A percentile compares a stretch with the other conserved stretches of the same genome.
phyloP scores from a whole-genome alignment of 2,113 vertebrate species.

The Myrmecobius fasciatus region DNA sequence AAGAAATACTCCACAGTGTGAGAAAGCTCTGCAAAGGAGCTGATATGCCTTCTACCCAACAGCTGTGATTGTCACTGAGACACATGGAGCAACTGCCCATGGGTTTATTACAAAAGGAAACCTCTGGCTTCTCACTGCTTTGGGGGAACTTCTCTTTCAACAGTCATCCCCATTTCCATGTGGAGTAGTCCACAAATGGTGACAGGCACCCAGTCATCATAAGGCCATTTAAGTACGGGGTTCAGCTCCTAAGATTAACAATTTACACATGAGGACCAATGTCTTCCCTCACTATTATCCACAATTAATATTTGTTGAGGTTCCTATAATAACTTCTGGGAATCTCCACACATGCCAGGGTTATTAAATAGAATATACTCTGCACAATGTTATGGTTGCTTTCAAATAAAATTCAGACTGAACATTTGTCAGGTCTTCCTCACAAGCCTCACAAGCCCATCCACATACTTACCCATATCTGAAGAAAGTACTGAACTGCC shows the following conservation, averaged over 20 bases:
- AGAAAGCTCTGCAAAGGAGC: not conserved
- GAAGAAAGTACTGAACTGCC: conserved; percentile 89
- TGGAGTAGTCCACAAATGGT: not conserved
- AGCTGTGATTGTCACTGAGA: rapidly evolving
- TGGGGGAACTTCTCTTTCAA: not conserved
- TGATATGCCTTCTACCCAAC: not conserved
- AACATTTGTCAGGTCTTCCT: not conserved
- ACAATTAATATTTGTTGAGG: not conserved
- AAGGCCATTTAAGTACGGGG: not conserved
- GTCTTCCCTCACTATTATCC: not conserved
- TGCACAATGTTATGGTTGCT: not conserved
- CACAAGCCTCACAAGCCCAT: rapidly evolving
- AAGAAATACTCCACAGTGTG: not conserved
- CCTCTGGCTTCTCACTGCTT: not conserved
- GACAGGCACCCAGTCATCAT: not conserved
- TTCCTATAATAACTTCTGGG: not conserved
- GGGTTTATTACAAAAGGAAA: not conserved
- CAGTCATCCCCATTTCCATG: not conserved
- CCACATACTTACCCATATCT: conserved; percentile 88
- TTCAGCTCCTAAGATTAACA: not conserved
- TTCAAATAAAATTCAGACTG: not conserved
- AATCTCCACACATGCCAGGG: not conserved
- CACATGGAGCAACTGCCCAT: too few species aligned
- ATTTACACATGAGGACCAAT: not conserved
- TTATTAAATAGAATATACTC: not conserved